A percentile compares a stretch with the other conserved stretches of the same genome.
phyloP scores from a whole-genome alignment of 1,140 invertebrate genomes.

The Megalopta genalis region DNA sequence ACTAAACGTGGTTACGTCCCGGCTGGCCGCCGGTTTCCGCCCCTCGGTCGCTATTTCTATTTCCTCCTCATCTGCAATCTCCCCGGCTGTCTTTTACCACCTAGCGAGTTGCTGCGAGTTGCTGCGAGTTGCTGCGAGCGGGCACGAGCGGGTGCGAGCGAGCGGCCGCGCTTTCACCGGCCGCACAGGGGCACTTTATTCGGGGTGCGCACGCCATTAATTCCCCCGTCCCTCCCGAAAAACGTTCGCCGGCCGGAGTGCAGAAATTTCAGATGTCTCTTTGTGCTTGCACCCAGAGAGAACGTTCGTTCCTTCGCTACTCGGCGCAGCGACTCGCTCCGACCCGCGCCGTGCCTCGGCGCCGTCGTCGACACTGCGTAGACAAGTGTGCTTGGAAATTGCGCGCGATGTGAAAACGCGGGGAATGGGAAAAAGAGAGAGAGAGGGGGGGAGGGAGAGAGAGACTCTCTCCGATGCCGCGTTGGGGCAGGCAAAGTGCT shows the following conservation, averaged over 20 bases:
- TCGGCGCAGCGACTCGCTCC: conserved; percentile 17
- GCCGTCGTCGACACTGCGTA: conserved; percentile 55
- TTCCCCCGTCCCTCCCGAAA: conserved; percentile 57
- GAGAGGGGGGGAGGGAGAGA: too few species aligned
- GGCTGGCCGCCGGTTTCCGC: background rate
- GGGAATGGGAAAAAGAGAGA: background rate
- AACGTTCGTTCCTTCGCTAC: conserved; percentile 29
- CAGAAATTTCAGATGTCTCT: conserved; percentile 71
- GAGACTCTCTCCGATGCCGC: background rate
- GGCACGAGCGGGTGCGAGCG: too few species aligned
- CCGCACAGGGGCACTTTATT: conserved; percentile 69
- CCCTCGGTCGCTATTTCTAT: conserved; percentile 19
- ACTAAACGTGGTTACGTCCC: conserved; percentile 74
- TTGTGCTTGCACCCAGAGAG: conserved; percentile 49
- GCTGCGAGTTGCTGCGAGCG: too few species aligned
- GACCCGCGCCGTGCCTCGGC: conserved; percentile 44
- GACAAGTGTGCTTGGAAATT: conserved; percentile 64
- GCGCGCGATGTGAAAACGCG: conserved; percentile 52
- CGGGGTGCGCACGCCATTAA: conserved; percentile 72
- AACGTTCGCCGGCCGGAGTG: conserved; percentile 44
- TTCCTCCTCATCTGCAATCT: conserved; percentile 9
- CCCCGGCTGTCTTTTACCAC: background rate
- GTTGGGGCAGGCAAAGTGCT: conserved; percentile 24
- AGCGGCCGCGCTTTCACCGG: conserved; percentile 24
- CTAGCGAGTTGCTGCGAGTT: conserved; percentile 8